Evolutionary conservation across 2,797 vertebrate genomes (phyloP).

Genomic region (Strix occidentalis): DNA sequence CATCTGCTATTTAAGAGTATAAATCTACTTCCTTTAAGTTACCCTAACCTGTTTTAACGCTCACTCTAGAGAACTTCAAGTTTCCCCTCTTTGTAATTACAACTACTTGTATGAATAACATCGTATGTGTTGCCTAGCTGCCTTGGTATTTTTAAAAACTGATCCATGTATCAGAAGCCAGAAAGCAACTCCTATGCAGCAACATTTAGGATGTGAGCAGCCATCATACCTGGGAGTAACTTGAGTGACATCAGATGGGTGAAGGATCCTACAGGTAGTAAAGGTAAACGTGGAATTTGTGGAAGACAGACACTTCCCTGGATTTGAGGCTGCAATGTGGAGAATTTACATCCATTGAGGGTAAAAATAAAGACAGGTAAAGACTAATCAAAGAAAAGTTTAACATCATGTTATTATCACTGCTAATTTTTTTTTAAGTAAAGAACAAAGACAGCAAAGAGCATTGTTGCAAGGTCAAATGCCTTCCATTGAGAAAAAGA

Average conservation of each 20-base stretch:
- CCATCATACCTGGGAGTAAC: slow-evolving; percentile 88
- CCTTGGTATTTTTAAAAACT: neutral
- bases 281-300: slow-evolving; percentile 97
- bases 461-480: neutral
- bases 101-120: neutral
- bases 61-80: neutral
- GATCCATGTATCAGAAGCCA: neutral
- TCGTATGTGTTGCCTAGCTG: neutral
- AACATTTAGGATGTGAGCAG: neutral
- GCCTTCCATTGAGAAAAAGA: neutral
- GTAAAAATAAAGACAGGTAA: slow-evolving; percentile 26
- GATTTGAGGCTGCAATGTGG: slow-evolving; percentile 83
- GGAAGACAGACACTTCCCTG: slow-evolving; percentile 91
- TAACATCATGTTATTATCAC: neutral
- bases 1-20: neutral
- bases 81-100: neutral
- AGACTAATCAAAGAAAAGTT: neutral
- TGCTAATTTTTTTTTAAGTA: neutral
- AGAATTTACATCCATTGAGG: slow-evolving; percentile 31
- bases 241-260: slow-evolving; percentile 93
- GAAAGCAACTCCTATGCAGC: neutral
- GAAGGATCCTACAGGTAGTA: slow-evolving; percentile 95
- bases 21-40: neutral
- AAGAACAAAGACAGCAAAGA: neutral
- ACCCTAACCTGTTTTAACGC: neutral